Base-by-base conservation (phyloP, 2,888 invertebrate species). In the Drosophila heteroneura region DNA sequence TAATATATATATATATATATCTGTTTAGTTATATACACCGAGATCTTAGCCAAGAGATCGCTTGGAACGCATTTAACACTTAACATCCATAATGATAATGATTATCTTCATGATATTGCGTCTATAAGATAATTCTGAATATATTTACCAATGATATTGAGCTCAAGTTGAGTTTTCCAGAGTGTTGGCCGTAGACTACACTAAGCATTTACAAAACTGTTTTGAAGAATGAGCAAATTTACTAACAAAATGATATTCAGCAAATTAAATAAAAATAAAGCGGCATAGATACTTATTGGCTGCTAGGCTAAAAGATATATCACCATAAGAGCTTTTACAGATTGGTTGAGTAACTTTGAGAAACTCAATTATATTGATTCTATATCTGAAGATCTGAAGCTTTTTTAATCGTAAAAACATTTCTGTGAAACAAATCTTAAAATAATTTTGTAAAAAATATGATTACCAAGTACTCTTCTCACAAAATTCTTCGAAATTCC, bases 111-210 rank as follows among this genome's bases (percentile, higher is more conserved):
- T 33, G 6, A 16, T 32, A 28, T 3, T 30, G 22, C 5, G 12
- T n/a, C 19, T 16, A 19, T 30, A 9, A 10, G 14, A 14, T 4
- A 33, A 7, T 19, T 47, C 22, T 1, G 30, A 47, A 28, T 76
- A 33, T 69, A 51, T 69, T 76, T 63, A 32, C 26, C 10, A 47
- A 70, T 28, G 28, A 37, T 37, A 5, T 51, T 56, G 28, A 63
- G 10, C 3, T 44, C 26, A 44, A 22, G 14, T 39, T 39, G 33
- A 30, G 14, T 57, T 54, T 57, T 44, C 12, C 56, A 74, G 74
- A 64, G 64, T 60, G 74, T 65, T 74, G 65, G 26, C 53, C 64
- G 74, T 58, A 64, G 65, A 28, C 61, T 53, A 52, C 30, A 33
- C 35, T 59, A 35, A 35, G 10, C 5, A 53, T 69, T 65, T 59